Evolutionary conservation across 2,797 vertebrate genomes (phyloP).

Genomic region (Setipinna tenuifilis): DNA sequence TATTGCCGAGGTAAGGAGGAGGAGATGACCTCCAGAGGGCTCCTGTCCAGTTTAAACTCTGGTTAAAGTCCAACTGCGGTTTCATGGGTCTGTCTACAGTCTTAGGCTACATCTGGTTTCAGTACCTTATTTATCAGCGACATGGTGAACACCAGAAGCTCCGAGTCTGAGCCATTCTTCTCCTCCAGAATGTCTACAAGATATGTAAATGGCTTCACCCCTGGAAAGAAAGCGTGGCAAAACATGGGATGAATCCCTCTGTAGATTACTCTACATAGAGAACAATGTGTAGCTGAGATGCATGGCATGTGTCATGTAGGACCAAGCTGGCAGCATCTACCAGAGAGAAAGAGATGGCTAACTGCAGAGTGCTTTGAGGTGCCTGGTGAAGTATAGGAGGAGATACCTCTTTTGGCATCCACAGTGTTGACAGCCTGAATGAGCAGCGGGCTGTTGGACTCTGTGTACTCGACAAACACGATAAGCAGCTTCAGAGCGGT

Average conservation of each 20-base stretch:
- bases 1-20: too few relatives aligned
- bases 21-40: too few relatives aligned
- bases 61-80: neutral
- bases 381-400: neutral
- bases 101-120: neutral
- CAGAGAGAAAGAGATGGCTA: neutral
- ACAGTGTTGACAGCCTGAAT: slow-evolving; percentile 81
- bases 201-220: slow-evolving; percentile 80
- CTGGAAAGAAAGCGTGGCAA: slow-evolving; percentile 61
- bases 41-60: too few relatives aligned
- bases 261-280: neutral
- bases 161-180: slow-evolving; percentile 82
- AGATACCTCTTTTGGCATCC: slow-evolving; percentile 79
- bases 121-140: slow-evolving; percentile 94
- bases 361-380: neutral
- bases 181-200: slow-evolving; percentile 86
- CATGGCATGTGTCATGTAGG: neutral
- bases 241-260: too few relatives aligned
- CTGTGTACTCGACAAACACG: slow-evolving; percentile 92
- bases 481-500: slow-evolving; percentile 93
- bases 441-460: slow-evolving; percentile 84
- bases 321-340: neutral
- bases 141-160: slow-evolving; percentile 88
- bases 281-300: neutral
- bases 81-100: neutral